Conservation (phyloP, 2,888 invertebrate genomes). For the Epinotia demarniana region DNA sequence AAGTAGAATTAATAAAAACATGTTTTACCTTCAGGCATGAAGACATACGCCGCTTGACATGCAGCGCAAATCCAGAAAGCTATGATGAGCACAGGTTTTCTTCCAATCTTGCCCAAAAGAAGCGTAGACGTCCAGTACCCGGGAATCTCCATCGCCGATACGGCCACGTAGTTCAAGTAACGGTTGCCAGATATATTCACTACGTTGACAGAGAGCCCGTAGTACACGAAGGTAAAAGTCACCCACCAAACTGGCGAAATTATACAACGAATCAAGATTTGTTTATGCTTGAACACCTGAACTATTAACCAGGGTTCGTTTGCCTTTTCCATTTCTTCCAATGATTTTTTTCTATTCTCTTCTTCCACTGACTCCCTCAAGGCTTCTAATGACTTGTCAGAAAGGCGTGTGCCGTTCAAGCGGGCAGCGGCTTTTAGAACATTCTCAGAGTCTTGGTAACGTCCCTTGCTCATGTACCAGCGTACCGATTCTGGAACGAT, state of each 20-base stretch:
- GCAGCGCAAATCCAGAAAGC: slow-evolving; percentile 85
- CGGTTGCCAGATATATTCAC: slow-evolving; percentile 86
- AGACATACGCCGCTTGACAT: slow-evolving; percentile 83
- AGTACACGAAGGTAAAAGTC: slow-evolving; percentile 87
- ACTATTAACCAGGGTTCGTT: slow-evolving; percentile 68
- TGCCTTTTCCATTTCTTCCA: slow-evolving; percentile 50
- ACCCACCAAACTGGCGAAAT: slow-evolving; percentile 86
- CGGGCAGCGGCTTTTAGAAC: slow-evolving; percentile 86
- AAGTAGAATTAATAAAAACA: not conserved
- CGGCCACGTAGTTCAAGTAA: slow-evolving; percentile 87
- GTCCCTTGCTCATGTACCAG: slow-evolving; percentile 89
- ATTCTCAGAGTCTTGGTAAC: slow-evolving; percentile 86
- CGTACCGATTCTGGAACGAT: slow-evolving; percentile 88
- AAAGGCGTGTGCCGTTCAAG: slow-evolving; percentile 79
- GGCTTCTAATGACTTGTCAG: slow-evolving; percentile 61
- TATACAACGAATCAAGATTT: slow-evolving; percentile 60
- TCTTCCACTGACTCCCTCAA: slow-evolving; percentile 59
- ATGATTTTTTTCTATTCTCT: slow-evolving; percentile 54
- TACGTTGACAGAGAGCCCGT: slow-evolving; percentile 87
- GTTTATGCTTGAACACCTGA: slow-evolving; percentile 63
- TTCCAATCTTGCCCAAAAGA: slow-evolving; percentile 84
- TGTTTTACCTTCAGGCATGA: slow-evolving; percentile 77
- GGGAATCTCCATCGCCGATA: slow-evolving; percentile 87
- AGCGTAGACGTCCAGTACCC: slow-evolving; percentile 86
- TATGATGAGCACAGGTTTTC: slow-evolving; percentile 83